Evolutionary conservation across 2,888 invertebrate genomes (phyloP).

Genomic region (Pandemis heparana): DNA sequence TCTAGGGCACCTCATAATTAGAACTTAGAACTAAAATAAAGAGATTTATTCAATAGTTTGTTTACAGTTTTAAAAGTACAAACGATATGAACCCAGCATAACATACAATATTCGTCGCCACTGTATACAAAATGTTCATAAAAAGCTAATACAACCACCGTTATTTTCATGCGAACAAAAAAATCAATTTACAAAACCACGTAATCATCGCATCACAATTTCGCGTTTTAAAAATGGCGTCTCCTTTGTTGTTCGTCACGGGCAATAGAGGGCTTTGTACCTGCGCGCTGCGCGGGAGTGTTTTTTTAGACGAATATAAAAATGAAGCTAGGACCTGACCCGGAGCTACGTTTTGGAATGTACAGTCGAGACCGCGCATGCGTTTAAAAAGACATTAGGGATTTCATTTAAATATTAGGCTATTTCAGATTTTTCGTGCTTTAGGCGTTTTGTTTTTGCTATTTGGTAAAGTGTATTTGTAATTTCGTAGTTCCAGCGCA

Average conservation of each 20-base stretch:
- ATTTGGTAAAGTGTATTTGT: no score
- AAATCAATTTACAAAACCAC: constrained; percentile 41
- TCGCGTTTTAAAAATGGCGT: constrained; percentile 38
- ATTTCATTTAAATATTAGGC: not conserved
- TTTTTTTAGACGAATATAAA: constrained; percentile 44
- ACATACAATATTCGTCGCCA: no score
- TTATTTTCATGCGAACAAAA: constrained; percentile 18
- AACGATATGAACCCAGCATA: no score
- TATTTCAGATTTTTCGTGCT: no score
- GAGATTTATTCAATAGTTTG: no score
- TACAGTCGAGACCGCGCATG: constrained; percentile 35
- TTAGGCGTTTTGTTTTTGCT: no score
- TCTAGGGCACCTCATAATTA: no score
- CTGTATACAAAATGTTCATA: no score
- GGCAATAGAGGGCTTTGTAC: constrained; percentile 41
- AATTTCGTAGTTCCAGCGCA: no score
- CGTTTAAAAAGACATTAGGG: constrained; percentile 36
- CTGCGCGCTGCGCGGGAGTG: constrained; percentile 45
- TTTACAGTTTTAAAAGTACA: no score
- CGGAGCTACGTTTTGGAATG: constrained; percentile 43
- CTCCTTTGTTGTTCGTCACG: constrained; percentile 43
- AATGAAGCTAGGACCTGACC: constrained; percentile 42
- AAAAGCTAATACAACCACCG: constrained; percentile 5
- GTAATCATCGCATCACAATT: constrained; percentile 38
- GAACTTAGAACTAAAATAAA: no score